Conservation (phyloP, 2,888 invertebrate genomes). For the Hyposoter didymator region DNA sequence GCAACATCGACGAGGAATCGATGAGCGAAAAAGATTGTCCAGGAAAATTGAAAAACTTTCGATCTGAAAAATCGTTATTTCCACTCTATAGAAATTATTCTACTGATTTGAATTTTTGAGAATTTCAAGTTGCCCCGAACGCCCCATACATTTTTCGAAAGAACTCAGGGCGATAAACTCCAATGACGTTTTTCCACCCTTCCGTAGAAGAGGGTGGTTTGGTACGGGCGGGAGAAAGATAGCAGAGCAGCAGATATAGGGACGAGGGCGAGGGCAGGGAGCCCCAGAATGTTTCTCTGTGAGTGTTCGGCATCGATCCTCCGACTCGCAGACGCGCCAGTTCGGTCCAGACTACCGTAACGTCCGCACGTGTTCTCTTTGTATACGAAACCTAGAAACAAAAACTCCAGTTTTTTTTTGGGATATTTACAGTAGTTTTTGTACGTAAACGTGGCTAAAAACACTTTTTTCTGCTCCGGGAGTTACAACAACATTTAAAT, state of each 20-base stretch:
- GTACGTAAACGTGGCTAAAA: neutral
- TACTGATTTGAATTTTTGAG: neutral
- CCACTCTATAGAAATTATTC: too few species aligned
- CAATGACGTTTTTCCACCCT: conserved; percentile 56
- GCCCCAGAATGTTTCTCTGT: conserved; percentile 45
- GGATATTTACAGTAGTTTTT: conserved; percentile 11
- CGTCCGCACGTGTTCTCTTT: conserved; percentile 62
- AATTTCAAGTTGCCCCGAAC: neutral
- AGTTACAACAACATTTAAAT: neutral
- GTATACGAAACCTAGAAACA: conserved; percentile 2
- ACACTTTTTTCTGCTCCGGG: neutral
- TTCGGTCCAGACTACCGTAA: conserved; percentile 79
- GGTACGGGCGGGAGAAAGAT: conserved; percentile 19
- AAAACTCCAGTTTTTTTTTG: neutral
- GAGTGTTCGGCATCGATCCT: conserved; percentile 80
- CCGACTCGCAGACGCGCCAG: conserved; percentile 79
- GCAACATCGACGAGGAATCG: neutral
- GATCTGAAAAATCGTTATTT: neutral
- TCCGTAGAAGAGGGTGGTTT: conserved; percentile 58
- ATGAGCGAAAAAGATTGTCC: neutral
- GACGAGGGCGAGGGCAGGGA: conserved; percentile 49
- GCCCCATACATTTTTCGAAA: neutral
- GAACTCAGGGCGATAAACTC: conserved; percentile 13
- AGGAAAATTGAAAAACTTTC: neutral
- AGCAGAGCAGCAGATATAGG: conserved; percentile 12